phyloP scores from a whole-genome alignment of 2,888 invertebrate species.

The Rotaria sp. region DNA sequence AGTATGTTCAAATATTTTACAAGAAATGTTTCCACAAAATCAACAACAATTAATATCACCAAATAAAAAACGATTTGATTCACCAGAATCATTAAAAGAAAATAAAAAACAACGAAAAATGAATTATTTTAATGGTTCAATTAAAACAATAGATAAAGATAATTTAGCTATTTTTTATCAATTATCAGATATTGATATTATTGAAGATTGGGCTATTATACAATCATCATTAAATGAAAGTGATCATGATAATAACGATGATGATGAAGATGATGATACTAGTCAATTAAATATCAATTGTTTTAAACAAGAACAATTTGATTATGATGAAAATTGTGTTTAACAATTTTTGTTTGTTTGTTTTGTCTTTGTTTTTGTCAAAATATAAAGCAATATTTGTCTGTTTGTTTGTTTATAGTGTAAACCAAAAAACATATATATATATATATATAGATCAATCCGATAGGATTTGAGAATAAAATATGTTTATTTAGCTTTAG shows the following conservation, averaged over 20 bases:
- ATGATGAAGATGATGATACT: not conserved
- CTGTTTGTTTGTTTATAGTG: conserved; percentile 1
- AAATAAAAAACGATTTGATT: conserved; percentile 14
- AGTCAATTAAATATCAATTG: not conserved
- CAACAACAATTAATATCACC: not conserved
- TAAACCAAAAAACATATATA: not conserved
- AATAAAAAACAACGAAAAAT: not conserved
- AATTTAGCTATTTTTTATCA: conserved; percentile 36
- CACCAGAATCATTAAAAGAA: not conserved
- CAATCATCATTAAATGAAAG: not conserved
- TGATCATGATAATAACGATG: not conserved
- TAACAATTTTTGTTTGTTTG: not conserved
- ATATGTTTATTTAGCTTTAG: not conserved
- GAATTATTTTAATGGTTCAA: not conserved
- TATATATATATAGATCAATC: not conserved
- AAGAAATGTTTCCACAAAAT: conserved; percentile 27
- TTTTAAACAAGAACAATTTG: conserved; percentile 6
- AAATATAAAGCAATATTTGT: not conserved
- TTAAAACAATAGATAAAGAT: not conserved
- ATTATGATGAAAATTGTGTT: conserved; percentile 11
- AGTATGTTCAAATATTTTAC: conserved; percentile 20
- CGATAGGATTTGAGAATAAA: not conserved
- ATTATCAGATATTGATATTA: conserved; percentile 39
- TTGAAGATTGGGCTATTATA: conserved; percentile 40
- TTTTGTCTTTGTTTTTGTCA: not conserved